These are phyloP conservation scores for Callitettix versicolor DNA, from an alignment of 1,140 invertebrate genomes.

Conservation along the genomic window DNA sequence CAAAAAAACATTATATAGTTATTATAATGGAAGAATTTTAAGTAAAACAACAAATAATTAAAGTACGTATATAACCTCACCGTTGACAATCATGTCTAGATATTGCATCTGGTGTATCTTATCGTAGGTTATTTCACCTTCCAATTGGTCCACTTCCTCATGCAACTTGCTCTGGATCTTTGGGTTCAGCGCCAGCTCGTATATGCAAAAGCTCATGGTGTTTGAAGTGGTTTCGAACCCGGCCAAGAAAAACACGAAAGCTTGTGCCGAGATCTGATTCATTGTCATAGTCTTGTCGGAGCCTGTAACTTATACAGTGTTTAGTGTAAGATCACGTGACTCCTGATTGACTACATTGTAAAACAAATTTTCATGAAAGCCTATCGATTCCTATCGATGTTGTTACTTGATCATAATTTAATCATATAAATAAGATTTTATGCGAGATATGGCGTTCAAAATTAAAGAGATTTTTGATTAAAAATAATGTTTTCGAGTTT, in stretches of 20 bases:
- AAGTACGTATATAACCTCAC: no score
- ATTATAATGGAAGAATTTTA: no score
- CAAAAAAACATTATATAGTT: no score
- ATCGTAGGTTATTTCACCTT: conserved; percentile 42
- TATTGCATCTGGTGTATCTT: conserved; percentile 47
- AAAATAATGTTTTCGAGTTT: neutral
- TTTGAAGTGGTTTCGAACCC: conserved; percentile 52
- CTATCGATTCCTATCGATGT: neutral
- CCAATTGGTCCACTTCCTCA: conserved; percentile 36
- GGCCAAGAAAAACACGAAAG: conserved; percentile 51
- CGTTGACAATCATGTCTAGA: conserved; percentile 47
- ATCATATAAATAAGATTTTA: neutral
- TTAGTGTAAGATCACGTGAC: neutral
- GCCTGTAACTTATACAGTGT: neutral
- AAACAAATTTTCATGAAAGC: neutral
- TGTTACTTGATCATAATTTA: neutral
- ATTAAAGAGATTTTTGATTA: neutral
- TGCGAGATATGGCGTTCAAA: neutral
- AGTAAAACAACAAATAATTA: no score
- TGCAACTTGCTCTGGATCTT: conserved; percentile 42
- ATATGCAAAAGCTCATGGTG: conserved; percentile 40
- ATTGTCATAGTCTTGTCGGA: conserved; percentile 27
- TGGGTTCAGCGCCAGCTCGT: conserved; percentile 44
- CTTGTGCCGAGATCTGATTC: conserved; percentile 43
- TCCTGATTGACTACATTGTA: neutral